Conservation (phyloP, 1,140 invertebrate species). For the Microplitis mediator region DNA sequence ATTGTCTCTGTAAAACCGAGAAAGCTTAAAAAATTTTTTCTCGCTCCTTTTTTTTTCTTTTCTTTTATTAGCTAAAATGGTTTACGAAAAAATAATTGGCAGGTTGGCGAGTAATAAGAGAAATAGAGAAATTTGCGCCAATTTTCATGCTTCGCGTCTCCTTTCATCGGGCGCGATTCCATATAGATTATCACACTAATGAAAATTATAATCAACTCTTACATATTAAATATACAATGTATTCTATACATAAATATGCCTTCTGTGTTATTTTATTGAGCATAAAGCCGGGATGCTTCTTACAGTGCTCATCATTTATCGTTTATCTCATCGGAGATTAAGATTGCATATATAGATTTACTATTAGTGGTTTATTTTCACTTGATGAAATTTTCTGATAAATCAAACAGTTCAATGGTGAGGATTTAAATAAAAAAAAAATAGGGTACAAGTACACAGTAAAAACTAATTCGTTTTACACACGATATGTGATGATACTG, state of each 20-base stretch:
- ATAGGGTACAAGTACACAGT: no score
- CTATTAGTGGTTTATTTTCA: neutral
- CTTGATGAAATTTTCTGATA: neutral
- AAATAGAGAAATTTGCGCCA: slow-evolving; percentile 37
- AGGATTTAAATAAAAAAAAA: neutral
- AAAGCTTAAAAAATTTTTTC: slow-evolving; percentile 22
- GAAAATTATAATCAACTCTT: slow-evolving; percentile 33
- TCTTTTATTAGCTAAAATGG: neutral
- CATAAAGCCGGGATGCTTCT: neutral
- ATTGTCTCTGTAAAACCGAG: slow-evolving; percentile 12
- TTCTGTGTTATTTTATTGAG: neutral
- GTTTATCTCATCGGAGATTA: neutral
- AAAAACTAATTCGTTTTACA: no score
- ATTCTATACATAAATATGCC: neutral
- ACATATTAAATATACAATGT: neutral
- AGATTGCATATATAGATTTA: neutral
- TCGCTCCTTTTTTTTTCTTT: neutral
- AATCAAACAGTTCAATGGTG: neutral
- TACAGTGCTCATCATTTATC: neutral
- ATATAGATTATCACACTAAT: slow-evolving; percentile 13
- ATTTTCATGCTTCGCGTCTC: slow-evolving; percentile 52
- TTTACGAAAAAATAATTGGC: slow-evolving; percentile 11
- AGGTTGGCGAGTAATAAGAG: slow-evolving; percentile 16
- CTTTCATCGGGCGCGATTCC: slow-evolving; percentile 31
- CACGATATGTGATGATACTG: no score